Evolutionary conservation across 2,113 vertebrate genomes (phyloP).

Genomic region (Oenanthe melanoleuca): DNA sequence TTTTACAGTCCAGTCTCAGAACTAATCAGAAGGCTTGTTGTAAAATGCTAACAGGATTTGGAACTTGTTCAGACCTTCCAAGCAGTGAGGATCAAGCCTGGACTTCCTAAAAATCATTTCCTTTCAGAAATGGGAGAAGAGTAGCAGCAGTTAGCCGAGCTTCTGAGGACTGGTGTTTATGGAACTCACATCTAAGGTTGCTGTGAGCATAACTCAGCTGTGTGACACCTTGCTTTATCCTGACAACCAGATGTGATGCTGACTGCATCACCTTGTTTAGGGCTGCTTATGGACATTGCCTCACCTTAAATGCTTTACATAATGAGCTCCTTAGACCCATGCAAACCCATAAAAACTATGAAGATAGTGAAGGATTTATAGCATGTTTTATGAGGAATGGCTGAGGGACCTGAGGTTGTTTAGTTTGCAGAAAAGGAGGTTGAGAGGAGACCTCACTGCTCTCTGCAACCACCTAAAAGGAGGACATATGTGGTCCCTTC

Average conservation of each 20-base stretch:
- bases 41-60: not conserved
- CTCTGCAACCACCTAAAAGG: too few species aligned
- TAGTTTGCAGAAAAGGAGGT: not conserved
- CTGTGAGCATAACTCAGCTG: not conserved
- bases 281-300: not conserved
- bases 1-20: not conserved
- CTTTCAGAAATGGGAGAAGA: not conserved
- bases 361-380: not conserved
- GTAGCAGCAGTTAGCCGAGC: not conserved
- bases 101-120: not conserved
- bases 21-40: not conserved
- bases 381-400: not conserved
- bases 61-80: not conserved
- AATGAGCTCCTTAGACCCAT: not conserved
- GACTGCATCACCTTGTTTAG: not conserved
- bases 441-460: accelerated
- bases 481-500: not conserved
- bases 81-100: not conserved
- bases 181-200: not conserved
- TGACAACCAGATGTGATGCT: not conserved
- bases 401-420: not conserved
- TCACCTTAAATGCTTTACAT: not conserved
- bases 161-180: not conserved
- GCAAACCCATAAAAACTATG: too few species aligned
- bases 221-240: not conserved